Conservation (phyloP, 2,888 invertebrate species). For the Andrena bicolor region DNA sequence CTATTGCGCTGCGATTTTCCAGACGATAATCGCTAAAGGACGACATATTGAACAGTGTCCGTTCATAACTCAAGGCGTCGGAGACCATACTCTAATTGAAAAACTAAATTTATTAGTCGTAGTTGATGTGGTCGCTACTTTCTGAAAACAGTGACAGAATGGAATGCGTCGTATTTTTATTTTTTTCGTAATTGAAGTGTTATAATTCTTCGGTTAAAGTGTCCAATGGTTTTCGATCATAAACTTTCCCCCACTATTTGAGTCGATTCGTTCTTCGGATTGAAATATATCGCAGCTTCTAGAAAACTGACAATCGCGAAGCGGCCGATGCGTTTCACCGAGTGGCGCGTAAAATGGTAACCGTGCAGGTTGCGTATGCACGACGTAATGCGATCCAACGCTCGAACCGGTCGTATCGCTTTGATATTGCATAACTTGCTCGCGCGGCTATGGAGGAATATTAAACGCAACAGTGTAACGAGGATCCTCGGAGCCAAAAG, state of each 20-base stretch:
- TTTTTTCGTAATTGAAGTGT: no score
- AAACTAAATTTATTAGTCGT: no score
- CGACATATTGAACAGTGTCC: constrained; percentile 11
- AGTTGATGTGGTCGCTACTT: no score
- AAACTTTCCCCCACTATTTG: no score
- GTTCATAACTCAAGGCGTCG: neutral
- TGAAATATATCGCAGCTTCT: neutral
- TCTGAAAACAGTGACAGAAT: no score
- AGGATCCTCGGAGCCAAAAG: constrained; percentile 10
- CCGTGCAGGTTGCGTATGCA: constrained; percentile 39
- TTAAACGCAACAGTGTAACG: constrained; percentile 29
- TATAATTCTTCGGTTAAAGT: no score
- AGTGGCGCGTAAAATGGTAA: constrained; percentile 30
- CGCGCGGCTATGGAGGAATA: constrained; percentile 32
- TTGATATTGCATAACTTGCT: constrained; percentile 55
- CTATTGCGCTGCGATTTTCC: constrained; percentile 13
- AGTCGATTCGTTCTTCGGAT: neutral
- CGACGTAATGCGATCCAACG: constrained; percentile 52
- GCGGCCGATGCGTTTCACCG: constrained; percentile 19
- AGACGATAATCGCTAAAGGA: constrained; percentile 17
- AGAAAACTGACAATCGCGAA: neutral
- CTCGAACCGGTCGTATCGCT: constrained; percentile 52
- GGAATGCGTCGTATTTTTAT: no score
- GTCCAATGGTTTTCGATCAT: no score
- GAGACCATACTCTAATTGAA: neutral